Percentiles rank a stretch among this genome's conserved stretches.
Evolutionary conservation across 2,888 invertebrate species (phyloP).

Genomic region (Teleogryllus oceanicus): DNA sequence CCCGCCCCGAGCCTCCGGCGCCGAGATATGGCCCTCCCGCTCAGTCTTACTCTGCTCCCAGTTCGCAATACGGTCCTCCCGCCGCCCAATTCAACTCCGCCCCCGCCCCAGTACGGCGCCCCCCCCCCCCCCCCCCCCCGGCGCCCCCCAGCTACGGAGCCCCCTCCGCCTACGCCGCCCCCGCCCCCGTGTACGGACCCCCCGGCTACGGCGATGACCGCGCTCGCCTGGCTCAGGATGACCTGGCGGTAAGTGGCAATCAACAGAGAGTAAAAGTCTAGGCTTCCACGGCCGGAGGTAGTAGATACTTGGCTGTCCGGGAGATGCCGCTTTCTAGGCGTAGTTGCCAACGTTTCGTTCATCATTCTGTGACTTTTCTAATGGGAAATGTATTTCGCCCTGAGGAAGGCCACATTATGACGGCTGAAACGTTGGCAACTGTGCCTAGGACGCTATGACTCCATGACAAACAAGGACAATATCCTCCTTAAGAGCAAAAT

Average conservation of each 20-base stretch:
- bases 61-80: conserved; percentile 46
- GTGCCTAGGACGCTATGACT: too few relatives aligned
- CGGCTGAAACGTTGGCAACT: too few relatives aligned
- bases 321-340: too few relatives aligned
- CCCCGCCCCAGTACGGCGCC: conserved; percentile 32
- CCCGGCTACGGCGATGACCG: conserved; percentile 22
- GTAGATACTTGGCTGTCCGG: too few relatives aligned
- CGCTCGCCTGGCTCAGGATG: neutral
- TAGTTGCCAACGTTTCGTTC: too few relatives aligned
- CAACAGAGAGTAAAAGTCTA: neutral
- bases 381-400: too few relatives aligned
- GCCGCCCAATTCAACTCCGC: conserved; percentile 30
- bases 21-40: neutral
- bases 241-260: conserved; percentile 24
- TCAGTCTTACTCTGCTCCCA: conserved; percentile 33
- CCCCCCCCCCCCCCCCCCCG: conserved; percentile 22
- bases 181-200: conserved; percentile 38
- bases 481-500: too few relatives aligned
- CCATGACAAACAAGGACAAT: too few relatives aligned
- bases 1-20: conserved; percentile 31
- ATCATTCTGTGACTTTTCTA: neutral
- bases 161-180: neutral
- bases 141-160: neutral
- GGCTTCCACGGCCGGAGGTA: too few relatives aligned
- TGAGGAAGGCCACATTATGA: too few relatives aligned